Base-by-base conservation (phyloP, 2,797 vertebrate species). In the Cynopterus sphinx region DNA sequence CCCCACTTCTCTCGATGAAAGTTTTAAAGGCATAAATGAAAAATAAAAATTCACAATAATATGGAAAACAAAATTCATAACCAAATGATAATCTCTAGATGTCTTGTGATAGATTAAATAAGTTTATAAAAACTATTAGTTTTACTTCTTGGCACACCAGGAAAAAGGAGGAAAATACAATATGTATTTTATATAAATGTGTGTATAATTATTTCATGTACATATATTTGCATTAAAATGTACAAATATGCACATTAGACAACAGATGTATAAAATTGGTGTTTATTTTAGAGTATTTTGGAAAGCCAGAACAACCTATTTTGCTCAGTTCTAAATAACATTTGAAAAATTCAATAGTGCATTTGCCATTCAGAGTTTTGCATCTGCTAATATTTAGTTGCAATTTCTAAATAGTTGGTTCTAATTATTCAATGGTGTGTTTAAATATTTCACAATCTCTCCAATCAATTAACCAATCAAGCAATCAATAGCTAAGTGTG, bases 381-480 rank as follows among this genome's bases (percentile, higher is more conserved):
- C 39, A 86, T 26, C 3, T 78, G 68, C 46, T 12, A 86, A 82
- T 36, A 63, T 91, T 91, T 83, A 86, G 73, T 65, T 63, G 28
- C 28, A 73, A 63, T 94, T 93, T 96, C 65, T 90, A 79, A 87
- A 82, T 71, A 57, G 65, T 65, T 87, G 17, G 9, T 91, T 68
- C 57, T 46, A 82, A 17, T 12, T 51, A 90, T 83, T 84, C 46
- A 74, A 43, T 83, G 13, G 33, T 77, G 1, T 91, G 31, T 36
- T 94, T 85, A 77, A 96, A 81, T 90, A 28, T 91, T 96, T 96
- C 94, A 92, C n/a, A 77, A 86, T 2, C 12, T 73, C 39, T 90
- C 31, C 55, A 57, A 57, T 28, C 57, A 87, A 28, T 84, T 16
- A 73, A 10, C 8, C 57, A 55, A 90, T 59, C 63, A 87, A 92